Evolutionary conservation across 2,888 invertebrate genomes (phyloP), one percentile per base, ranked within the genome.

Genomic region (Epirrhoe alternata): DNA sequence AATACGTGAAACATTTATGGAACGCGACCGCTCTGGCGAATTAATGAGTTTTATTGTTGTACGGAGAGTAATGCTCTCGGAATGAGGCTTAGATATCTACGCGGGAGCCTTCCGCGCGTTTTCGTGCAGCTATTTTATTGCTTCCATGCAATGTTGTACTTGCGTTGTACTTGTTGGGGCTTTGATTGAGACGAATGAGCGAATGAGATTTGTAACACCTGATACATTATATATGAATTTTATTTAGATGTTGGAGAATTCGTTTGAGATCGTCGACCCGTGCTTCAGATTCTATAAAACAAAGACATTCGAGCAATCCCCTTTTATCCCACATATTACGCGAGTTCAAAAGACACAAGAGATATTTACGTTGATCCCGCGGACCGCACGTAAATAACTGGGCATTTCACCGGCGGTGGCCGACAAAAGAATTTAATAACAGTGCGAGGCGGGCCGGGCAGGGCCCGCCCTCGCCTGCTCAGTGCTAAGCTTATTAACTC

Each of bases 1-100:
- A 93, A 92, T 92, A 90, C 87, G 87, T 92, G 87, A 92, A 93
- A 92, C 92, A 92, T 93, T 92, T 89, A 92, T 90, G 88, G 89
- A 87, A 88, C 89, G 83, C 88, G 83, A 88, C 92, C 89, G 89
- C 91, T 84, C 87, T 76, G 83, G 84, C 82, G 87, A 88, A 89
- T 92, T 92, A 90, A 92, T 92, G 90, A 92, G 88, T 90, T 91
- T 89, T 90, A 92, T 92, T 93, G 92, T 92, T 92, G 82, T 81
- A 82, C 85, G 80, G 86, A 86, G 88, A 86, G 86, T 90, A 89
- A 91, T 89, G 88, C 84, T 86, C 86, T 76, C 85, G 76, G 84
- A 89, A 89, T 84, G 84, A 87, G 80, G 82, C 81, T 87, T 86
- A 87, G 84, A 84, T 82, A 80, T 85, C 86, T 84, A 86, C 83